Base-by-base conservation (phyloP, 2,113 vertebrate species). In the Meles meles region DNA sequence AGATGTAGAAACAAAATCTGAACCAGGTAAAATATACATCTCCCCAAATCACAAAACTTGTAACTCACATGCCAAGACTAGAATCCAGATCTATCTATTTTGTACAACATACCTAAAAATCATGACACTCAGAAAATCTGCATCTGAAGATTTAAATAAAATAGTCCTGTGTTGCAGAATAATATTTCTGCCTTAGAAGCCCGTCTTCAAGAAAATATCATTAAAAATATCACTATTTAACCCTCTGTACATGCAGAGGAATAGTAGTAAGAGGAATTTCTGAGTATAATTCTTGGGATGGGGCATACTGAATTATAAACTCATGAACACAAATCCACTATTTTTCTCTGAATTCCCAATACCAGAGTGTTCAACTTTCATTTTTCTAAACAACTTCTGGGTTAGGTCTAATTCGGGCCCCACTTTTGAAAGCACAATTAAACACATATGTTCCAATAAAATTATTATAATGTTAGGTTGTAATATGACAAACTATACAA, bases 121-220 rank as follows among this genome's bases (percentile, higher is more conserved):
- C 3, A 93, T 77, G 21, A 74, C 7, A 77, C 42, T 49, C 55
- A 71, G 57, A 88, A 96, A 97, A 90, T 91, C 39, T 95, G 20
- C 18, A 42, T 57, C 25, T 88, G 55, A 92, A 96, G 34, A 77
- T 55, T 88, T 84, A 44, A 82, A 82, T 69, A 76, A 31, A 86
- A 57, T 59, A 90, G 20, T 79, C 3, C 9, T 92, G 3, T 85
- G 74, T 77, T 93, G 71, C 86, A 47, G 20, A 93, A 88, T 88
- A 84, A 13, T 37, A 5, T 47, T 96, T 61, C 57, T 88, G 6
- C 8, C 29, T 76, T 65, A 59, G 4, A 83, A 80, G 25, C 8
- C 13, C 88, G 29, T 86, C 61, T 89, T 8, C 18, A 96, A 91
- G 81, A 89, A 93, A 95, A 63, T 90, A 57, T 47, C 34, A 92